Percentiles rank a stretch among this genome's conserved stretches.
Evolutionary conservation across 2,113 vertebrate genomes (phyloP).

Genomic region (Nasalis larvatus): DNA sequence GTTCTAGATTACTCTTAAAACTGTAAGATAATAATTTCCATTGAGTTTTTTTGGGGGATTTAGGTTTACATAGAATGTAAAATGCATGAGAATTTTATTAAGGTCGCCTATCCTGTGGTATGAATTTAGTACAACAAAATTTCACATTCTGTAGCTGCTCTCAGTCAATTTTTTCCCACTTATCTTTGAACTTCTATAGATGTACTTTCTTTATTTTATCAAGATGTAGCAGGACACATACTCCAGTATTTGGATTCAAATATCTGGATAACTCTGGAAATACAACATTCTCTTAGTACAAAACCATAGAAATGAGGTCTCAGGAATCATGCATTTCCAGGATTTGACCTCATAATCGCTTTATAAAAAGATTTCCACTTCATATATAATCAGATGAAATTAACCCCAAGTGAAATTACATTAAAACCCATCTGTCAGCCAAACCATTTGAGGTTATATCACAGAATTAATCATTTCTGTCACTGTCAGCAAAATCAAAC

Average conservation of each 20-base stretch:
- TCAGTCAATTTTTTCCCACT: background rate
- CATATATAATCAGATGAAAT: background rate
- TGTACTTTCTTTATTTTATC: background rate
- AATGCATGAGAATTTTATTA: background rate
- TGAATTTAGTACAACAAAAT: background rate
- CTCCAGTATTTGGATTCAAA: background rate
- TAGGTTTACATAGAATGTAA: background rate
- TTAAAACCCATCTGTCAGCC: background rate
- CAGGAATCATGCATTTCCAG: background rate
- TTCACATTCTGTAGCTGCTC: rapidly evolving
- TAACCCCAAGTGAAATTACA: background rate
- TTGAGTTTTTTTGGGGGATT: background rate
- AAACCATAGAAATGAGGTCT: background rate
- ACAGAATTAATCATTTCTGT: background rate
- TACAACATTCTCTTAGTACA: background rate
- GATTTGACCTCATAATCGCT: background rate
- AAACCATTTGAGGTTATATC: background rate
- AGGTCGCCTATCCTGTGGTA: background rate
- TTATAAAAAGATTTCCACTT: background rate
- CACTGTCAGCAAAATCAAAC: background rate
- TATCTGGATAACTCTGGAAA: background rate
- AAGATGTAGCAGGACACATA: background rate
- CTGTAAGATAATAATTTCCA: background rate
- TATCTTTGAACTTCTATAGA: background rate
- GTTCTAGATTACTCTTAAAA: background rate